These are phyloP conservation scores for Dallia pectoralis DNA, from an alignment of 2,797 vertebrate species.

Conservation along the genomic window DNA sequence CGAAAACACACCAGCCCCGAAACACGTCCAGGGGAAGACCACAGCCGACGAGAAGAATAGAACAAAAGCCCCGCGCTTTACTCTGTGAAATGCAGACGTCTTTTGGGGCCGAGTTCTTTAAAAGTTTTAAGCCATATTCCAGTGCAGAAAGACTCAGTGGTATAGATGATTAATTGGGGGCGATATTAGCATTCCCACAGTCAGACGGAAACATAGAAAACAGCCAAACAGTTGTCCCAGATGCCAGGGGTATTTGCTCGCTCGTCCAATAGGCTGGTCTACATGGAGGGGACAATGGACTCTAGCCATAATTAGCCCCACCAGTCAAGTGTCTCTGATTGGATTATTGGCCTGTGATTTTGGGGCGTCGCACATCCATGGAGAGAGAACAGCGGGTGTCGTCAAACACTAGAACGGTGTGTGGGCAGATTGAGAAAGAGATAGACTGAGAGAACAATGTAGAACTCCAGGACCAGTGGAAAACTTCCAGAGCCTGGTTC, in stretches of 20 bases:
- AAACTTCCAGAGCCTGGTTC: neutral
- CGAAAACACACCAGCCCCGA: slow-evolving; percentile 32
- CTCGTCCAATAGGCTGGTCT: slow-evolving; percentile 62
- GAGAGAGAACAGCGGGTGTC: slow-evolving; percentile 5
- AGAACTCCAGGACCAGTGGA: neutral
- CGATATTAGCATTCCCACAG: slow-evolving; percentile 50
- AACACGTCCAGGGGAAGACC: neutral
- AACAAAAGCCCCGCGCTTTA: slow-evolving; percentile 38
- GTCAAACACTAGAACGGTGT: neutral
- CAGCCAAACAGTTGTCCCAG: slow-evolving; percentile 44
- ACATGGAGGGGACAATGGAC: slow-evolving; percentile 59
- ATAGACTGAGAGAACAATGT: neutral
- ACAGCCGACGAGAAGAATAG: slow-evolving; percentile 30
- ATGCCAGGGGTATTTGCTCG: slow-evolving; percentile 51
- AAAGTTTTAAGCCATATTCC: neutral
- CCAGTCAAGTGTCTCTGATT: slow-evolving; percentile 74
- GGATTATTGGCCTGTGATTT: slow-evolving; percentile 61
- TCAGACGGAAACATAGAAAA: slow-evolving; percentile 19
- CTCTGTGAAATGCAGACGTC: slow-evolving; percentile 20
- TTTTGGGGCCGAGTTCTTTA: slow-evolving; percentile 20
- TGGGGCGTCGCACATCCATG: slow-evolving; percentile 25
- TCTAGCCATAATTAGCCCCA: slow-evolving; percentile 64
- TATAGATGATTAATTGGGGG: slow-evolving; percentile 23
- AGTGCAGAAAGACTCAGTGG: slow-evolving; percentile 12
- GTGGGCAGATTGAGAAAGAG: neutral